phyloP scores from a whole-genome alignment of 2,113 vertebrate species.

The Entelurus aequoreus region DNA sequence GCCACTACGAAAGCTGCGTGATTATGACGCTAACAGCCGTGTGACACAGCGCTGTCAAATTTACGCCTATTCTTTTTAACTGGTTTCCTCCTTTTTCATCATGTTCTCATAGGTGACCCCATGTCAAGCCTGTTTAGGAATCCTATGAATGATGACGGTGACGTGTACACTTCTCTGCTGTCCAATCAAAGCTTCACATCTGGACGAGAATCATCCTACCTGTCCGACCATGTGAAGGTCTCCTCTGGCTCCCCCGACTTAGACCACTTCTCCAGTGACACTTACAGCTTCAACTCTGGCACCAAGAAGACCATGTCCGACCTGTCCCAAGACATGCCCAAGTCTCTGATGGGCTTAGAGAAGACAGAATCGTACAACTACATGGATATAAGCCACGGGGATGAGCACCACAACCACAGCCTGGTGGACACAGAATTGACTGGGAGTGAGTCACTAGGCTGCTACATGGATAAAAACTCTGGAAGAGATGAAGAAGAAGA shows the following conservation, averaged over 20 bases:
- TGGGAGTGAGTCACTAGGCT: constrained; percentile 58
- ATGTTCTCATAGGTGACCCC: constrained; percentile 65
- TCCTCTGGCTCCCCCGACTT: constrained; percentile 58
- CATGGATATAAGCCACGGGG: constrained; percentile 89
- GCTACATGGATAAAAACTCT: constrained; percentile 58
- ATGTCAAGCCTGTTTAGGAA: constrained; percentile 67
- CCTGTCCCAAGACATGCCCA: constrained; percentile 69
- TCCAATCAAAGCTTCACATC: constrained; percentile 75
- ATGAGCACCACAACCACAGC: constrained; percentile 64
- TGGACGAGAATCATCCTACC: constrained; percentile 76
- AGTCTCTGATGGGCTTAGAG: constrained; percentile 77
- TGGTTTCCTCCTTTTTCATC: neutral
- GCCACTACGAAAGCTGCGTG: too few relatives aligned
- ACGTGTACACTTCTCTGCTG: constrained; percentile 89
- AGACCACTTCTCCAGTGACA: constrained; percentile 74
- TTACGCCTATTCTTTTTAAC: neutral
- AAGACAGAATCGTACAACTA: constrained; percentile 90
- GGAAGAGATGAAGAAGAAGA: constrained; percentile 42
- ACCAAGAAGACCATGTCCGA: constrained; percentile 86
- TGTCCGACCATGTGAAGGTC: constrained; percentile 75
- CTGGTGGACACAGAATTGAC: constrained; percentile 64
- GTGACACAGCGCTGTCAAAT: constrained; percentile 8
- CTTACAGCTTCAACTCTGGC: constrained; percentile 80
- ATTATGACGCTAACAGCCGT: neutral
- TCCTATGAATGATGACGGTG: constrained; percentile 70